Conservation (phyloP, 2,113 vertebrate genomes). For the Centropus unirufus region DNA sequence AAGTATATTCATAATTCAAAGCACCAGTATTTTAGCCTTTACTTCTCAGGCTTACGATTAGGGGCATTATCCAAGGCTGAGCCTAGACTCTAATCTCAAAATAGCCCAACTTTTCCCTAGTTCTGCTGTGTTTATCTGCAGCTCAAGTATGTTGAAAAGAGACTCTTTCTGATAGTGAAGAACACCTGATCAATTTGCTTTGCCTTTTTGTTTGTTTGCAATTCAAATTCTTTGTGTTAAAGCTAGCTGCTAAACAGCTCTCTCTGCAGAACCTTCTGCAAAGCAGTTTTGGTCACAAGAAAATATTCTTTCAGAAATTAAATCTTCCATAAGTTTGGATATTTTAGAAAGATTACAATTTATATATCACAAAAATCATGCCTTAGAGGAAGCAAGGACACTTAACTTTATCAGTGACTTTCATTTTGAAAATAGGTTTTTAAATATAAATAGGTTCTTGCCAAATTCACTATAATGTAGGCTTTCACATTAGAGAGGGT, state of each 20-base stretch:
- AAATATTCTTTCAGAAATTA: neutral
- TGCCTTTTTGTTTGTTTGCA: neutral
- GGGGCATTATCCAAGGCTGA: neutral
- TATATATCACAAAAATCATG: neutral
- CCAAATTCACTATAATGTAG: neutral
- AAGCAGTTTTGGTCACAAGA: neutral
- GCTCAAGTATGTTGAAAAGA: neutral
- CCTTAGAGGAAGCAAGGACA: neutral
- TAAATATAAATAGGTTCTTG: neutral
- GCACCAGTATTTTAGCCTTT: neutral
- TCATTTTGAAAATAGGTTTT: neutral
- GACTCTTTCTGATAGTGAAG: neutral
- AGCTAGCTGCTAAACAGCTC: neutral
- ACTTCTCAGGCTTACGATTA: slow-evolving; percentile 5
- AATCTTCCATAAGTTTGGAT: neutral
- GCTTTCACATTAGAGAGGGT: neutral
- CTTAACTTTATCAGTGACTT: neutral
- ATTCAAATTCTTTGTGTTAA: neutral
- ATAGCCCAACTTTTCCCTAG: neutral
- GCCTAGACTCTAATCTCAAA: neutral
- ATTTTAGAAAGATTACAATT: neutral
- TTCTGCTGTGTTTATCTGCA: neutral
- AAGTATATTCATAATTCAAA: slow-evolving; percentile 1
- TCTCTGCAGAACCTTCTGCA: neutral
- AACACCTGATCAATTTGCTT: neutral